phyloP scores from a whole-genome alignment of 1,140 invertebrate species.

The Lepidurus apus region DNA sequence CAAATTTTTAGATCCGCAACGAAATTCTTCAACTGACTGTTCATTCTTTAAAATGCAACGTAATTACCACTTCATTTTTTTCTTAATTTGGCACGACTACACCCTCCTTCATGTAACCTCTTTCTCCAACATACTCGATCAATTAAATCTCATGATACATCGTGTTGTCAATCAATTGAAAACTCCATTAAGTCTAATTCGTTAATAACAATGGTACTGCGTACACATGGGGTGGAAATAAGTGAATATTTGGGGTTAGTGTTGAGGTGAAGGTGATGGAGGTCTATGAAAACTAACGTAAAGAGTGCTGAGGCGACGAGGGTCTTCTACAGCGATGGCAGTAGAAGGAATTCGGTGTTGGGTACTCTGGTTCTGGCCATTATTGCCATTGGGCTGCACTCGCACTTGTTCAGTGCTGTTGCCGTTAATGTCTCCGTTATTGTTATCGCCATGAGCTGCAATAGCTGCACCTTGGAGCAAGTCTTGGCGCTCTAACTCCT shows the following conservation, averaged over 20 bases:
- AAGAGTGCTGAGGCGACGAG: conserved; percentile 4
- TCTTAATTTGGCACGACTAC: too few relatives aligned
- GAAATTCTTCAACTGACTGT: too few relatives aligned
- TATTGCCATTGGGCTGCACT: conserved; percentile 36
- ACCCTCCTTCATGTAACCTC: too few relatives aligned
- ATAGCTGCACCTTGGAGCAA: background rate
- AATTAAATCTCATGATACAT: too few relatives aligned
- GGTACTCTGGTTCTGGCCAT: background rate
- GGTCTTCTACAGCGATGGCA: background rate
- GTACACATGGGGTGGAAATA: background rate
- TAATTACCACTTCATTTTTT: too few relatives aligned
- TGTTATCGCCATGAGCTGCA: conserved; percentile 32
- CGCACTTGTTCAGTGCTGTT: conserved; percentile 37
- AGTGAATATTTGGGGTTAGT: background rate
- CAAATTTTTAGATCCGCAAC: too few relatives aligned
- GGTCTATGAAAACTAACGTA: background rate
- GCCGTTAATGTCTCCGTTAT: conserved; percentile 39
- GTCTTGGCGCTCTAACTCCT: background rate
- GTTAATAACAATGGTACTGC: background rate
- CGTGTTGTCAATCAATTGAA: background rate
- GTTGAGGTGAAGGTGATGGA: conserved; percentile 2
- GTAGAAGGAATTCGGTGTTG: conserved; percentile 6
- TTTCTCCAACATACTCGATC: too few relatives aligned
- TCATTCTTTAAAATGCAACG: too few relatives aligned
- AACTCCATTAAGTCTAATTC: background rate